A percentile compares a stretch with the other conserved stretches of the same genome.
phyloP scores from a whole-genome alignment of 1,140 invertebrate genomes.

The Aphaenogaster rudis region DNA sequence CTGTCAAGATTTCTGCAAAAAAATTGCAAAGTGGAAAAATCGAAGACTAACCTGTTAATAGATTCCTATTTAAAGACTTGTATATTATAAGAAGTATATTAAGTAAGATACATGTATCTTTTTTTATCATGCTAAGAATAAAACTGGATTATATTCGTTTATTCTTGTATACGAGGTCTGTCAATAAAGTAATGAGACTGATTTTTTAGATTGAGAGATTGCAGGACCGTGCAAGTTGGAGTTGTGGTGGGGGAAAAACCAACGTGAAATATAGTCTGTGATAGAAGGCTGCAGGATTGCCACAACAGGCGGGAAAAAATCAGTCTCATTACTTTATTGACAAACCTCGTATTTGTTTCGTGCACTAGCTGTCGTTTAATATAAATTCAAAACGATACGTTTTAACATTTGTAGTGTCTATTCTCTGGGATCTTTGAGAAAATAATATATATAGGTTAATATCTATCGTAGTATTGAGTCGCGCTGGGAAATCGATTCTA shows the following conservation, averaged over 20 bases:
- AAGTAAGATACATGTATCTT: neutral
- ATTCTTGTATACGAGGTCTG: neutral
- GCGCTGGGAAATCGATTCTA: constrained; percentile 37
- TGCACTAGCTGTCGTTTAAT: neutral
- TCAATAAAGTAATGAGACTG: no score
- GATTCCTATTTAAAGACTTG: neutral
- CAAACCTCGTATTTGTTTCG: no score
- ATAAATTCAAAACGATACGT: neutral
- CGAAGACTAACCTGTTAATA: neutral
- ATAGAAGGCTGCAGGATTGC: no score
- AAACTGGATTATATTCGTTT: neutral
- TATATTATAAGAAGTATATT: no score
- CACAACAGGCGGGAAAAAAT: no score
- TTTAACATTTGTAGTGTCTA: neutral
- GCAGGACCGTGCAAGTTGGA: no score
- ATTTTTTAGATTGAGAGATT: no score
- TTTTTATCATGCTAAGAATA: neutral
- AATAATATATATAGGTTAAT: constrained; percentile 12
- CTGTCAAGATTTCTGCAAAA: neutral
- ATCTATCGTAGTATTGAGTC: constrained; percentile 31
- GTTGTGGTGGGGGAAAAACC: no score
- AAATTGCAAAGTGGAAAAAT: neutral
- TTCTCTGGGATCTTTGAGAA: neutral
- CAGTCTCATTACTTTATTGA: no score
- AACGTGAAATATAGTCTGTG: no score